Base-by-base conservation (phyloP, 2,113 vertebrate genomes). In the Geococcyx californianus region DNA sequence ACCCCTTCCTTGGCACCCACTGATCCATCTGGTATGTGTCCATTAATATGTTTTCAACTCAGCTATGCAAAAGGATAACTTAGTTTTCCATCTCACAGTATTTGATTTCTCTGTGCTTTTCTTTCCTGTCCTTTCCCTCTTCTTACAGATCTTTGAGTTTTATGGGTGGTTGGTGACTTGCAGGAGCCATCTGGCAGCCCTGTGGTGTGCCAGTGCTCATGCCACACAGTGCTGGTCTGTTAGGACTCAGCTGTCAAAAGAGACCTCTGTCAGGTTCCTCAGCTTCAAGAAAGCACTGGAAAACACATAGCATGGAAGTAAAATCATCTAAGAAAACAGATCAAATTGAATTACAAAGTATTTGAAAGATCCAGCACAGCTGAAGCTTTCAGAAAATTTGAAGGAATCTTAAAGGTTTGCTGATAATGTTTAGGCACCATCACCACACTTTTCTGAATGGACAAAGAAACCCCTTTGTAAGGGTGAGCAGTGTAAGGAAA, bases 161-260 rank as follows among this genome's bases (percentile, higher is more conserved):
- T 80, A 49, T 6, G 1, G 52, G 42, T 84, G 60, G 19, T 80
- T 69, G 54, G 31, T 88, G 80, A 26, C 76, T 62, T 67, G 17
- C 54, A 47, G 66, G 47, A 95, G 81, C 90, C 87, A 94, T 89
- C 89, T 89, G 91, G 58, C 68, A 89, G 34, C 87, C 23, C 87
- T 12, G 1, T 47, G 73, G 55, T 93, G 44, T 81, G 64, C 51
- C 64, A 45, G 1, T 3, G 80, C 33, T 87, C 55, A 25, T 0
- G 2, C 20, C 25, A 18, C 10, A 59, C 47, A 51, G 31, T 0
- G 1, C 38, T 68, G 40, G 4, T 51, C 34, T 84, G 66, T 28
- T n/a, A 79, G 29, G 52, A 63, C 38, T 77, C 59, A 62, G 55
- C 49, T 94, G 83, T 68, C 68, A 74, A 67, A 91, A 69, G 58